phyloP scores from a whole-genome alignment of 2,888 invertebrate species.

The Branchinecta sandiegonensis region DNA sequence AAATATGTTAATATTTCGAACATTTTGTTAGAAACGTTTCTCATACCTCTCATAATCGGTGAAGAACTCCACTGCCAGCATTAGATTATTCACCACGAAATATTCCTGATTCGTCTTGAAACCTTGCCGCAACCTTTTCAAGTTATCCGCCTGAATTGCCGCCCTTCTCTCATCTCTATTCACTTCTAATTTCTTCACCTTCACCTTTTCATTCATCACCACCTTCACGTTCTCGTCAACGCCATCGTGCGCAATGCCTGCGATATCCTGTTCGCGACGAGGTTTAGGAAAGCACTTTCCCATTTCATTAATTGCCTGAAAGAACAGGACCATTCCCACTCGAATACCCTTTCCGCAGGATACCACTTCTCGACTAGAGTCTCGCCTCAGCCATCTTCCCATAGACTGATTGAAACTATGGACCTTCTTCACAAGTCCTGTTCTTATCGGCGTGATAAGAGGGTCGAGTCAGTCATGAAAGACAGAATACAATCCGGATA shows the following conservation, averaged over 20 bases:
- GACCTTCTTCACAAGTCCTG: too few species aligned
- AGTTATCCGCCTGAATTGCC: conserved; percentile 39
- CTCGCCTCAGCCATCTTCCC: too few species aligned
- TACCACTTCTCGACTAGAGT: too few species aligned
- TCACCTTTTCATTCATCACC: neutral
- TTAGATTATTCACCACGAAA: conserved; percentile 59
- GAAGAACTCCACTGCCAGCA: conserved; percentile 61
- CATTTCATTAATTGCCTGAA: conserved; percentile 11
- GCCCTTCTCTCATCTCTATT: neutral
- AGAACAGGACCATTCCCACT: neutral
- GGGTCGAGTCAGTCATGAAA: too few species aligned
- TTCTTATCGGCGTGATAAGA: too few species aligned
- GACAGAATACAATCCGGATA: too few species aligned
- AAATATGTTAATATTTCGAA: too few species aligned
- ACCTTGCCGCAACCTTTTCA: conserved; percentile 44
- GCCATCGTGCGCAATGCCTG: neutral
- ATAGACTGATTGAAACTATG: too few species aligned
- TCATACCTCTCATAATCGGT: conserved; percentile 57
- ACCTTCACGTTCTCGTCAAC: neutral
- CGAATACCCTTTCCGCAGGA: neutral
- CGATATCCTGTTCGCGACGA: neutral
- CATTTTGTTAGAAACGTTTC: neutral
- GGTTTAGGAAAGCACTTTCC: conserved; percentile 8
- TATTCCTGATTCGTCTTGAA: conserved; percentile 47
- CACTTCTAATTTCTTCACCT: neutral